Percentiles rank a stretch among this genome's conserved stretches.
These are phyloP conservation scores for Dimorphilus gyrociliatus DNA, from an alignment of 2,888 invertebrate species.

Conservation along the genomic window DNA sequence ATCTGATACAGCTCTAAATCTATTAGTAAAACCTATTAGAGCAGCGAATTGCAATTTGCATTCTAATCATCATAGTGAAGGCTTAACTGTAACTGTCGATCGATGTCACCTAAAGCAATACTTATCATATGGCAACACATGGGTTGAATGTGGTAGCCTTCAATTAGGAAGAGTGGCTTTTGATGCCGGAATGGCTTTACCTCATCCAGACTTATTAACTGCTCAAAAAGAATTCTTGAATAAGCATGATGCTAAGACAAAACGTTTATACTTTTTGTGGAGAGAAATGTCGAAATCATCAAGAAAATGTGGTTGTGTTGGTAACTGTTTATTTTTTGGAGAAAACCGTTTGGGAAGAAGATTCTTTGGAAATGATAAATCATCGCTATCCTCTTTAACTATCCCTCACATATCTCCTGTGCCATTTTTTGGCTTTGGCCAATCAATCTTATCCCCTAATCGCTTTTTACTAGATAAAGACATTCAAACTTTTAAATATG, in stretches of 20 bases:
- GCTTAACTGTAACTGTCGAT: conserved; percentile 68
- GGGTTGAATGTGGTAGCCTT: conserved; percentile 80
- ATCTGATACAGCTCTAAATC: conserved; percentile 63
- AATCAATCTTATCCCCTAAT: too few species aligned
- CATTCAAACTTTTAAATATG: too few species aligned
- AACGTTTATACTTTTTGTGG: conserved; percentile 89
- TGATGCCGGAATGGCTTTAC: conserved; percentile 60
- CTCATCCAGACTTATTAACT: conserved; percentile 21
- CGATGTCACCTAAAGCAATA: conserved; percentile 53
- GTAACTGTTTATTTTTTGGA: conserved; percentile 87
- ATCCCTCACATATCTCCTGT: too few species aligned
- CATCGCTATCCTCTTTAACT: too few species aligned
- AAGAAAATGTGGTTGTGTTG: conserved; percentile 76
- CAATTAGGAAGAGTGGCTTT: conserved; percentile 74
- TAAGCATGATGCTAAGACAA: conserved; percentile 56
- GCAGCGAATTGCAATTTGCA: conserved; percentile 85
- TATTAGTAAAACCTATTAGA: conserved; percentile 72
- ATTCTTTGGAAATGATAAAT: conserved; percentile 59
- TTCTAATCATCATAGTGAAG: conserved; percentile 71
- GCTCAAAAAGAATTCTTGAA: conserved; percentile 39
- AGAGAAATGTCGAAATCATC: too few species aligned
- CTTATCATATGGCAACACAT: conserved; percentile 41
- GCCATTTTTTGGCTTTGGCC: too few species aligned
- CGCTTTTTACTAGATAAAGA: too few species aligned
- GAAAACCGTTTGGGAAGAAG: conserved; percentile 69